These are phyloP conservation scores for Noctuana brunneofusca DNA, from an alignment of 2,888 invertebrate species.

Conservation along the genomic window DNA sequence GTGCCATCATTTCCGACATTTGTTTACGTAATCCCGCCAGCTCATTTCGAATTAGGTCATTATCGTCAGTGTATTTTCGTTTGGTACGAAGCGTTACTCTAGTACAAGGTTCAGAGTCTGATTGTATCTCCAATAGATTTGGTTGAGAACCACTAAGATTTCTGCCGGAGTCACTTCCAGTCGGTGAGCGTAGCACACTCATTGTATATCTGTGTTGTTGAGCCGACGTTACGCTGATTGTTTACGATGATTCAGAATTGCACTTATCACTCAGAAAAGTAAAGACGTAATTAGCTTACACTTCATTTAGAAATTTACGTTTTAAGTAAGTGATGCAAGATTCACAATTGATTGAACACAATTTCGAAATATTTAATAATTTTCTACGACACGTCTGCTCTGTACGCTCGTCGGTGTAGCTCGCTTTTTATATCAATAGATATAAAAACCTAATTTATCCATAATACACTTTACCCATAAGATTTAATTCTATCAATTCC, in stretches of 20 bases:
- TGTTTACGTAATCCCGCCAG: conserved; percentile 32
- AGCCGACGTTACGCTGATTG: neutral
- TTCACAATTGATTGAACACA: neutral
- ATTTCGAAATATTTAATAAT: neutral
- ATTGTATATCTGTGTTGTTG: conserved; percentile 11
- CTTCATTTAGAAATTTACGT: neutral
- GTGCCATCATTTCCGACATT: conserved; percentile 32
- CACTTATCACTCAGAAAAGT: neutral
- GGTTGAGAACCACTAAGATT: conserved; percentile 29
- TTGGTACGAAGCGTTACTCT: conserved; percentile 21
- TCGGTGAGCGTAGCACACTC: conserved; percentile 25
- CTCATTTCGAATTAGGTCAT: conserved; percentile 20
- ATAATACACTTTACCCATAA: no score
- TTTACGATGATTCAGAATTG: neutral
- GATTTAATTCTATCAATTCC: no score
- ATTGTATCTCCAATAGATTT: conserved; percentile 3
- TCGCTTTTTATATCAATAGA: no score
- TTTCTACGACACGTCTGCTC: neutral
- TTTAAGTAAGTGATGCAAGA: neutral
- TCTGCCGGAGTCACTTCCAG: conserved; percentile 26
- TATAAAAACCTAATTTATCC: no score
- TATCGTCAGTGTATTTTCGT: conserved; percentile 12
- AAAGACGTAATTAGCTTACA: neutral
- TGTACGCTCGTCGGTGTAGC: conserved; percentile 4
- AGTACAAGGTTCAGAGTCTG: neutral